Conservation (phyloP, 2,113 vertebrate species). For the Ornithorhynchus anatinus region DNA sequence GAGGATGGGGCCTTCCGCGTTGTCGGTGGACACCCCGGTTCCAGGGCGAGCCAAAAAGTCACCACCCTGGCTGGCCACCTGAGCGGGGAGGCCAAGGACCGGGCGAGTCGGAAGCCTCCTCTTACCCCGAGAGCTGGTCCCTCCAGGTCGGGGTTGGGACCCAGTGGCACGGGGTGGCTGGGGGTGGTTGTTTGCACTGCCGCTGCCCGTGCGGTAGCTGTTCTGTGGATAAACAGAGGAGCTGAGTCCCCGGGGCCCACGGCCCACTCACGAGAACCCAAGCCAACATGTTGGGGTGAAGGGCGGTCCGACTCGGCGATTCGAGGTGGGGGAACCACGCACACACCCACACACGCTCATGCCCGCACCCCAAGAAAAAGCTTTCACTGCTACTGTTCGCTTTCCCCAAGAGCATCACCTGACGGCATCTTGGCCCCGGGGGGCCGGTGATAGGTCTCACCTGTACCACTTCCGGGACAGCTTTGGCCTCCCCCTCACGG, state of each 20-base stretch:
- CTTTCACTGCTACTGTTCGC: too few species aligned
- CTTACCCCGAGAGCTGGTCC: slow-evolving; percentile 65
- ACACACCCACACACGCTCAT: too few species aligned
- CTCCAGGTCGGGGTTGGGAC: slow-evolving; percentile 63
- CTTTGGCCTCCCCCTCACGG: slow-evolving; percentile 94
- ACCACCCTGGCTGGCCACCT: slow-evolving; percentile 58
- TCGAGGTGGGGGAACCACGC: too few species aligned
- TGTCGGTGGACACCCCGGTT: background rate
- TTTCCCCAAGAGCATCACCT: too few species aligned
- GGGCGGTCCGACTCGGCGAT: too few species aligned
- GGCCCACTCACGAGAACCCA: slow-evolving; percentile 48
- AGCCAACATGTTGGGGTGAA: slow-evolving; percentile 32
- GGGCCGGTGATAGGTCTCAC: slow-evolving; percentile 78
- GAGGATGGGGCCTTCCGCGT: slow-evolving; percentile 10
- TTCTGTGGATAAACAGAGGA: slow-evolving; percentile 66
- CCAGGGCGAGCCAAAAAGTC: slow-evolving; percentile 32
- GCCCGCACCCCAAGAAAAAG: too few species aligned
- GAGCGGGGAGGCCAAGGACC: slow-evolving; percentile 41
- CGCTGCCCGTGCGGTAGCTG: slow-evolving; percentile 62
- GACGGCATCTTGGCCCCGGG: too few species aligned
- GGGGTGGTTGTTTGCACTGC: slow-evolving; percentile 60
- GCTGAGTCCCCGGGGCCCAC: slow-evolving; percentile 58
- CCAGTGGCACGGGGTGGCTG: slow-evolving; percentile 62
- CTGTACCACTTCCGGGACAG: slow-evolving; percentile 98
- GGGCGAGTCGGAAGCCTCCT: slow-evolving; percentile 51